Evolutionary conservation across 2,888 invertebrate genomes (phyloP), one percentile per base, ranked within the genome.

Genomic region (Octonoba sinensis): DNA sequence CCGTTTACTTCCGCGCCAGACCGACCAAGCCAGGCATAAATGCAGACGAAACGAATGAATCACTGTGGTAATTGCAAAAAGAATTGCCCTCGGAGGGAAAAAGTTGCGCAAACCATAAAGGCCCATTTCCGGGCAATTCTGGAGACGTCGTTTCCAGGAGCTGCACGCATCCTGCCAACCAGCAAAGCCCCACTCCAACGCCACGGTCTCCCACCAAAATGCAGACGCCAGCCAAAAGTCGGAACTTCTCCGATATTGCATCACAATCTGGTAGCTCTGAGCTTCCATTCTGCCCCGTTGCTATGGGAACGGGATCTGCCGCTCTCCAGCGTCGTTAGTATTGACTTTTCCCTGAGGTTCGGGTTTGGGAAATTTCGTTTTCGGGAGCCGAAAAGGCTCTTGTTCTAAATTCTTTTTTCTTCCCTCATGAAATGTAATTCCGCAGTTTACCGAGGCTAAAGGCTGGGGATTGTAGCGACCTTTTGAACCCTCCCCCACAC

Each of bases 301-400:
- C 70, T 56, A 62, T 77, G 56, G 76, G 62, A 47, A 77, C 70
- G 8, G 54, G 18, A 54, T 54, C 54, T 8, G 4, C 54, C n/a
- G 46, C 69, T 57, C 57, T 67, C 66, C 57, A 16, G 67, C 70
- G 20, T 77, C 76, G 76, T 77, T 77, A 77, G 76, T 77, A 77
- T 77, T 77, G 76, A 77, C 76, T 77, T 77, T 77, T 70, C 76
- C 69, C 60, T n/a, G 66, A 64, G 66, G 57, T 66, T 57, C 54
- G 22, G 49, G 24, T 36, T 36, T 46, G 24, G 18, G 22, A 57
- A 75, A 75, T 57, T 66, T 75, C 66, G 74, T 75, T 75, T 59
- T 44, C 59, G 56, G 69, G 44, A 54, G 36, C 22, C 13, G 44
- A 36, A 18, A 67, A 36, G 36, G 36, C 36, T 36, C 36, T 36